phyloP scores from a whole-genome alignment of 2,797 vertebrate genomes.

The Gadopsis marmoratus region DNA sequence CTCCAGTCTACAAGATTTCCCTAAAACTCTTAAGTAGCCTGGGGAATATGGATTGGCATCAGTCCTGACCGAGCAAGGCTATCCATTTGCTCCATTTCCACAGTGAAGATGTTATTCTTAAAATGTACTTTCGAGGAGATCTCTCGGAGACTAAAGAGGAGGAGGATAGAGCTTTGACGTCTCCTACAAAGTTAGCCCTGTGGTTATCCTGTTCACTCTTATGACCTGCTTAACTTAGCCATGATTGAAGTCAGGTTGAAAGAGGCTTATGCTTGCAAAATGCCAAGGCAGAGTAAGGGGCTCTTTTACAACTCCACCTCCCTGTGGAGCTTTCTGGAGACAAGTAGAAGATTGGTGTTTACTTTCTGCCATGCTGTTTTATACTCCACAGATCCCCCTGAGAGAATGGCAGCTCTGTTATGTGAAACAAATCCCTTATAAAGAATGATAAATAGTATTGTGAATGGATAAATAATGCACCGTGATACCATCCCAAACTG shows the following conservation, averaged over 20 bases:
- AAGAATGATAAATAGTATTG: conserved; percentile 65
- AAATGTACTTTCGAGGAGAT: conserved; percentile 78
- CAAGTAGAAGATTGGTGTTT: conserved; percentile 80
- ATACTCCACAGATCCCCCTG: conserved; percentile 66
- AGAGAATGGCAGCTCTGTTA: conserved; percentile 67
- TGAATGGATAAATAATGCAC: conserved; percentile 69
- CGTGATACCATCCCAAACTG: conserved; percentile 42
- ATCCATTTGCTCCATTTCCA: conserved; percentile 76
- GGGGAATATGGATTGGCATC: conserved; percentile 76
- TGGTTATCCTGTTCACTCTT: conserved; percentile 80
- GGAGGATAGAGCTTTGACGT: conserved; percentile 76
- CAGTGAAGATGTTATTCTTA: conserved; percentile 80
- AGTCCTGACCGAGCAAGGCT: conserved; percentile 63
- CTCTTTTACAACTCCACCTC: conserved; percentile 69
- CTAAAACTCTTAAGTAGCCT: conserved; percentile 66
- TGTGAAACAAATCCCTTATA: conserved; percentile 61
- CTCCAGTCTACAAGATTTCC: conserved; percentile 63
- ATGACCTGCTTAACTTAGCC: conserved; percentile 81
- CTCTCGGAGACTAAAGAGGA: conserved; percentile 77
- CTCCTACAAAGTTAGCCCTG: conserved; percentile 79
- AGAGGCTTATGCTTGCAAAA: conserved; percentile 74
- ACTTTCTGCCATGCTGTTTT: conserved; percentile 77
- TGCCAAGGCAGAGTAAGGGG: conserved; percentile 71
- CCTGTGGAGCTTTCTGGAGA: conserved; percentile 73
- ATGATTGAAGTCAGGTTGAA: conserved; percentile 80